Percentiles rank a stretch among this genome's conserved stretches.
These are phyloP conservation scores for Helicoverpa armigera DNA, from an alignment of 1,140 invertebrate genomes.

Conservation along the genomic window DNA sequence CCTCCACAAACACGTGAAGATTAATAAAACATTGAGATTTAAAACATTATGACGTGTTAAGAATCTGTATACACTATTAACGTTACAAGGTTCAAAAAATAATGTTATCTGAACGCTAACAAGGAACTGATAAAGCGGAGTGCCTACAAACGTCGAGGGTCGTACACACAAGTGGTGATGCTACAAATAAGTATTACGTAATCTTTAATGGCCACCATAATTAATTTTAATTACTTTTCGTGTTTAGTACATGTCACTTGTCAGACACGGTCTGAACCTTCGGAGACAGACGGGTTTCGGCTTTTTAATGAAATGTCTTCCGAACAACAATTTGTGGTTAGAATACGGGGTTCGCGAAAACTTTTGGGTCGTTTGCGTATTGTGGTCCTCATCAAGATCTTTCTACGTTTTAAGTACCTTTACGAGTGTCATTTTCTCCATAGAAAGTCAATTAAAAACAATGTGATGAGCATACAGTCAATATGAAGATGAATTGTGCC, in stretches of 20 bases:
- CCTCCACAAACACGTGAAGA: not conserved
- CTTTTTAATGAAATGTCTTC: not conserved
- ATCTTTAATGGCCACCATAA: constrained; percentile 34
- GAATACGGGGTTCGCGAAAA: not conserved
- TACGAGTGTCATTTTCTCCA: not conserved
- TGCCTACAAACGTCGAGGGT: constrained; percentile 33
- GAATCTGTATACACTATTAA: constrained; percentile 26
- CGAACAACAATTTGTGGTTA: constrained; percentile 4
- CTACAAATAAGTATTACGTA: constrained; percentile 10
- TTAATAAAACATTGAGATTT: constrained; percentile 6
- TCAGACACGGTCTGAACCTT: constrained; percentile 1
- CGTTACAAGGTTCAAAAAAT: constrained; percentile 42
- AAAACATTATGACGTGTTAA: constrained; percentile 19
- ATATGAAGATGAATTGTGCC: too few species aligned
- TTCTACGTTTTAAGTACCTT: not conserved
- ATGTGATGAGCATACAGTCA: not conserved
- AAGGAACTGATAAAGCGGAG: constrained; percentile 29
- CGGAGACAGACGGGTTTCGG: not conserved
- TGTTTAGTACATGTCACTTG: constrained; percentile 28
- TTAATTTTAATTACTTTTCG: constrained; percentile 43
- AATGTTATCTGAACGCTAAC: constrained; percentile 45
- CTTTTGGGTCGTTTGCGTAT: not conserved
- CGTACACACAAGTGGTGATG: constrained; percentile 21
- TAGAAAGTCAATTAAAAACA: not conserved
- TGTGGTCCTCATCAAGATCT: not conserved